These are phyloP conservation scores for Allacma fusca DNA, from an alignment of 2,888 invertebrate species.

Conservation along the genomic window DNA sequence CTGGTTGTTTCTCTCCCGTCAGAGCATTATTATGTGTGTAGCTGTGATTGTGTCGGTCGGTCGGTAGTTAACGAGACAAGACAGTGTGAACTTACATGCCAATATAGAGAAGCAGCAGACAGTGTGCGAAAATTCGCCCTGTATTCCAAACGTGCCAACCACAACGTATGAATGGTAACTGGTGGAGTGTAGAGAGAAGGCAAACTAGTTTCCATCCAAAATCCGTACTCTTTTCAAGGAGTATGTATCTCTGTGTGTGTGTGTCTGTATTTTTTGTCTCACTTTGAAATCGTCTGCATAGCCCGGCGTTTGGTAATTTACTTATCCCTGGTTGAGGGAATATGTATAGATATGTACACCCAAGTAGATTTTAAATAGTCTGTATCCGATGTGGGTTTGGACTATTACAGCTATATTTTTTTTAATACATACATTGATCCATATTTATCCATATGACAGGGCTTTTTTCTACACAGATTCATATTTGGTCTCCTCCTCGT, in stretches of 20 bases:
- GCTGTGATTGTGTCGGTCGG: not conserved
- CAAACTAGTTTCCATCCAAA: not conserved
- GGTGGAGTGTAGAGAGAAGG: not conserved
- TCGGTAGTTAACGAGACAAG: constrained; percentile 1
- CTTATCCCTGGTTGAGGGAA: not conserved
- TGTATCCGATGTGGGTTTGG: too few relatives aligned
- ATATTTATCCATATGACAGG: too few relatives aligned
- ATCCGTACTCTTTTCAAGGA: not conserved
- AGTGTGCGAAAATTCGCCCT: not conserved
- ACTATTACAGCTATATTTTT: too few relatives aligned
- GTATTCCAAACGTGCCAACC: not conserved
- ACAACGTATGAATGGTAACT: constrained; percentile 10
- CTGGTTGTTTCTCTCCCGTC: too few relatives aligned
- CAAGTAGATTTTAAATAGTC: too few relatives aligned
- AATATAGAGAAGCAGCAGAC: not conserved
- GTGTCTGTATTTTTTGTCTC: not conserved
- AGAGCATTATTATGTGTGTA: too few relatives aligned
- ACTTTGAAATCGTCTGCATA: not conserved
- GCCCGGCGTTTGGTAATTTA: constrained; percentile 1
- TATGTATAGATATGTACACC: too few relatives aligned
- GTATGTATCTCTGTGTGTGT: too few relatives aligned
- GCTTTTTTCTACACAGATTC: too few relatives aligned
- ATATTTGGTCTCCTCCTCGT: too few relatives aligned
- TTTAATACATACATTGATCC: too few relatives aligned
- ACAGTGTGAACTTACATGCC: not conserved